A percentile compares a stretch with the other conserved stretches of the same genome.
These are phyloP conservation scores for Triops longicaudatus DNA, from an alignment of 1,140 invertebrate species.

Conservation along the genomic window DNA sequence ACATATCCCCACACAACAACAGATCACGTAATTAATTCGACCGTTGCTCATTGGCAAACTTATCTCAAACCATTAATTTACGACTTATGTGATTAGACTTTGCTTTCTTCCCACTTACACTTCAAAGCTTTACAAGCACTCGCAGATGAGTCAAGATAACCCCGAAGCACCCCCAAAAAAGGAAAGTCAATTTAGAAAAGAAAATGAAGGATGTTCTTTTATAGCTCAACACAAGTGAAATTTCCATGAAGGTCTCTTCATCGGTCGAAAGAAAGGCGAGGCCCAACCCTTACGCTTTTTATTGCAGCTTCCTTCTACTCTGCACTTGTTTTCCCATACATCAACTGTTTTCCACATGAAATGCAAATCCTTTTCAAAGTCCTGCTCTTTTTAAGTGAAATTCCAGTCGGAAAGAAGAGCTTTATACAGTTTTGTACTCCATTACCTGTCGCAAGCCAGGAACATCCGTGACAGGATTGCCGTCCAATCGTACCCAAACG, in stretches of 20 bases:
- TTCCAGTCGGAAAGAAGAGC: background rate
- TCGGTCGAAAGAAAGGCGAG: background rate
- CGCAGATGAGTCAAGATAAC: too few relatives aligned
- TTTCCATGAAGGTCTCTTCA: background rate
- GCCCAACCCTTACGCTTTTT: background rate
- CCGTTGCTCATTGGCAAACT: background rate
- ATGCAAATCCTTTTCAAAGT: too few relatives aligned
- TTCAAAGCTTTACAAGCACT: background rate
- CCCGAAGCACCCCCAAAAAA: too few relatives aligned
- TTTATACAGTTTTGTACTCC: background rate
- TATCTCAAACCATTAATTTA: background rate
- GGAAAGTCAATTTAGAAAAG: too few relatives aligned
- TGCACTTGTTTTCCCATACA: background rate
- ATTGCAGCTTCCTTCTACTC: background rate
- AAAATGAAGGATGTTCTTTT: too few relatives aligned
- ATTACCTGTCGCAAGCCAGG: constrained; percentile 71
- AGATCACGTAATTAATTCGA: background rate
- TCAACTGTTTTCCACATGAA: background rate
- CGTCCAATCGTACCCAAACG: constrained; percentile 82
- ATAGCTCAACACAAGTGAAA: too few relatives aligned
- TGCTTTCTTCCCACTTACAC: too few relatives aligned
- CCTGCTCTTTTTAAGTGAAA: too few relatives aligned
- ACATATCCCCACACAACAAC: constrained; percentile 28
- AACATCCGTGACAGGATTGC: constrained; percentile 77
- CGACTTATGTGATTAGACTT: background rate